These are phyloP conservation scores for Tautogolabrus adspersus DNA, from an alignment of 2,113 vertebrate species.

Conservation along the genomic window DNA sequence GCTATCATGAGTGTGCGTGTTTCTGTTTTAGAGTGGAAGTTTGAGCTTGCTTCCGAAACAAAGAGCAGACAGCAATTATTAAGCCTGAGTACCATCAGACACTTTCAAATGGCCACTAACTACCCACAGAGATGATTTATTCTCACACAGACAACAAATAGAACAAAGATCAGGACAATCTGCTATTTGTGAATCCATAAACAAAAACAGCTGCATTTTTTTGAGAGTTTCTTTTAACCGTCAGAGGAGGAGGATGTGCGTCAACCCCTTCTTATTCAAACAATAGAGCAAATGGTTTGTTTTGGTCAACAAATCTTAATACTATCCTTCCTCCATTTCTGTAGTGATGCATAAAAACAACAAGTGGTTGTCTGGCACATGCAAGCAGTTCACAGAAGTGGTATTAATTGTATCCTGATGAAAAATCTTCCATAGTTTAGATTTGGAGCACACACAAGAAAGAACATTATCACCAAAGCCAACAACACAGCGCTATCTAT, in stretches of 20 bases:
- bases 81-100: slow-evolving; percentile 40
- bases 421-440: slow-evolving; percentile 21
- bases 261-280: slow-evolving; percentile 2
- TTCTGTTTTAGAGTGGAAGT: slow-evolving; percentile 11
- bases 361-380: background rate
- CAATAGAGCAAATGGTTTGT: background rate
- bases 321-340: slow-evolving; percentile 8
- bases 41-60: slow-evolving; percentile 29
- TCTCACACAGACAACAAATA: slow-evolving; percentile 37
- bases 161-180: slow-evolving; percentile 34
- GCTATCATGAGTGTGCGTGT: slow-evolving; percentile 31
- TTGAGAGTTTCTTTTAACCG: background rate
- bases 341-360: background rate
- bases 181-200: slow-evolving; percentile 1
- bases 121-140: slow-evolving; percentile 52
- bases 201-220: background rate
- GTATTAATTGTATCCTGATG: background rate
- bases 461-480: slow-evolving; percentile 19
- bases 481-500: slow-evolving; percentile 14
- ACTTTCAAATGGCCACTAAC: slow-evolving; percentile 51
- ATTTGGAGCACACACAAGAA: slow-evolving; percentile 20
- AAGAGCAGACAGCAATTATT: slow-evolving; percentile 62
- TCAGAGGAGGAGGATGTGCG: background rate
- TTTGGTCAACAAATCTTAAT: slow-evolving; percentile 4
- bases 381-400: slow-evolving; percentile 8